Evolutionary conservation across 2,113 vertebrate genomes (phyloP).

Genomic region (Nibea coibor): DNA sequence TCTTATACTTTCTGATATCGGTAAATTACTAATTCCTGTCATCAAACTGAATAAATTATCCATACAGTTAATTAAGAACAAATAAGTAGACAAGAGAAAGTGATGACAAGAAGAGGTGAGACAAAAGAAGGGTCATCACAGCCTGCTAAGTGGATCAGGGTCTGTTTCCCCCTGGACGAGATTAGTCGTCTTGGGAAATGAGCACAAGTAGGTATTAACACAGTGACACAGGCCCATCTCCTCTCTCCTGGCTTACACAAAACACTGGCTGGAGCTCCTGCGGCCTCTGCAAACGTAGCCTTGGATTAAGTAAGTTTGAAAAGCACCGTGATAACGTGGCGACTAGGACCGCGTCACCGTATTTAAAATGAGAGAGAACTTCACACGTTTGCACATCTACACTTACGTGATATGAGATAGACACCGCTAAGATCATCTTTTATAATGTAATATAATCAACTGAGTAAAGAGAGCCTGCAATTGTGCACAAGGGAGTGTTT

Average conservation of each 20-base stretch:
- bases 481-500: not conserved
- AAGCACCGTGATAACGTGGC: not conserved
- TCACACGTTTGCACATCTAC: too few relatives aligned
- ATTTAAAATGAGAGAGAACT: not conserved
- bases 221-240: conserved; percentile 67
- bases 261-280: conserved; percentile 25
- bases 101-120: conserved; percentile 34
- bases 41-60: not conserved
- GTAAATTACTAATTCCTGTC: not conserved
- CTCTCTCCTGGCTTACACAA: conserved; percentile 29
- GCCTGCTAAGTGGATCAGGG: conserved; percentile 63
- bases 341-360: not conserved
- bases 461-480: not conserved
- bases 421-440: not conserved
- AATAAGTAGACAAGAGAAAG: conserved; percentile 12
- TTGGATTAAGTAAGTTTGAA: not conserved
- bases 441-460: not conserved
- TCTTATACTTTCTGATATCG: not conserved
- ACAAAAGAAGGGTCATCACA: conserved; percentile 30
- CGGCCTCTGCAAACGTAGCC: not conserved
- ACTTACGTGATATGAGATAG: too few relatives aligned
- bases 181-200: conserved; percentile 66
- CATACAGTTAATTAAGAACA: not conserved
- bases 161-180: conserved; percentile 46
- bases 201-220: conserved; percentile 77